Evolutionary conservation across 2,113 vertebrate genomes (phyloP).

Genomic region (Cebus imitator): DNA sequence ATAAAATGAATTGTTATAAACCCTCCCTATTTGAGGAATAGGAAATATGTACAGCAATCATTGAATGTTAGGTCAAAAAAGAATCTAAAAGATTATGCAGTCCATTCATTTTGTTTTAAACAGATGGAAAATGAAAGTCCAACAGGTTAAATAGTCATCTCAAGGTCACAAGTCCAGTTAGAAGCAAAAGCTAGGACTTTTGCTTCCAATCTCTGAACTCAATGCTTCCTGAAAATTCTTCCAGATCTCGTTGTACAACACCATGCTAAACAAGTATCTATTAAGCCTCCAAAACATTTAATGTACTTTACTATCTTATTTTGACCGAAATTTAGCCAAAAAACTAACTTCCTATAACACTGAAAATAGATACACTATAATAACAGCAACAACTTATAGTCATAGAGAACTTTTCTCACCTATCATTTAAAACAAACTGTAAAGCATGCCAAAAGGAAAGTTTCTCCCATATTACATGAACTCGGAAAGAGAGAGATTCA

Average conservation of each 20-base stretch:
- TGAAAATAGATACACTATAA: conserved; percentile 15
- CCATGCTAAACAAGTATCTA: neutral
- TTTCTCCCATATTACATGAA: neutral
- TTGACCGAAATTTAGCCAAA: conserved; percentile 9
- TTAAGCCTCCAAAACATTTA: neutral
- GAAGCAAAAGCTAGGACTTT: neutral
- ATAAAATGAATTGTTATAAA: neutral
- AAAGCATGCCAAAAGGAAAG: neutral
- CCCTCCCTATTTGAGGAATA: neutral
- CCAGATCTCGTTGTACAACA: neutral
- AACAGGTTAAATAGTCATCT: neutral
- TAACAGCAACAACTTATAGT: neutral
- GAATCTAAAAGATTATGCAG: neutral
- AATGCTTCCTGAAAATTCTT: too few species aligned
- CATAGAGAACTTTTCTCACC: neutral
- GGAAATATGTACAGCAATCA: neutral
- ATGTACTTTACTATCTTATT: neutral
- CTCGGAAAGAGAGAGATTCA: conserved; percentile 1
- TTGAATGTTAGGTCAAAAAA: neutral
- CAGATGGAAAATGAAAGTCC: conserved; percentile 20
- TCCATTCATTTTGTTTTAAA: neutral
- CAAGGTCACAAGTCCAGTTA: neutral
- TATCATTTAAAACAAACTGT: neutral
- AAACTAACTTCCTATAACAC: conserved; percentile 20
- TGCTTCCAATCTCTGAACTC: neutral